Percentiles rank a stretch among this genome's conserved stretches.
phyloP scores from a whole-genome alignment of 2,113 vertebrate genomes.

The Thinocorus orbignyianus region DNA sequence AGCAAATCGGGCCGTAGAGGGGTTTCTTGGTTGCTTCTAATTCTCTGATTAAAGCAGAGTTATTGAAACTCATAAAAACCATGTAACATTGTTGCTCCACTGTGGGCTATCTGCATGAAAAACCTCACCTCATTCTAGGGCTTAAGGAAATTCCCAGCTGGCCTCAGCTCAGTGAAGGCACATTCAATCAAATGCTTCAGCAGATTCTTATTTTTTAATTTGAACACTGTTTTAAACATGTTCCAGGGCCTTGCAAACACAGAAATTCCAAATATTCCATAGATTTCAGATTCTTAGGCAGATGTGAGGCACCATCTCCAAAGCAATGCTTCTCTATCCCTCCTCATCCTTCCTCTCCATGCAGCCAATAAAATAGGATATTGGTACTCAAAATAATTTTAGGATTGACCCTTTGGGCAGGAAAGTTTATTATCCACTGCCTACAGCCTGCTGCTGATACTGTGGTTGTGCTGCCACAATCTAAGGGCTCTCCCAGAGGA shows the following conservation, averaged over 20 bases:
- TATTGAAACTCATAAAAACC: conserved; percentile 51
- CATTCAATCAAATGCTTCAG: background rate
- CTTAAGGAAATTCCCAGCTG: conserved; percentile 41
- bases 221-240: background rate
- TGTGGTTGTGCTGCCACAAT: background rate
- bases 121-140: background rate
- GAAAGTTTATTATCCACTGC: fast-evolving
- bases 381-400: background rate
- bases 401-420: background rate
- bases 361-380: background rate
- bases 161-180: background rate
- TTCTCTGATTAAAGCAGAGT: conserved; percentile 57
- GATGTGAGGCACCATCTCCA: background rate
- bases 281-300: background rate
- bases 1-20: background rate
- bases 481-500: background rate
- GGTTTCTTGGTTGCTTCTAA: conserved; percentile 18
- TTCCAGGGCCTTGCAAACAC: background rate
- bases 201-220: conserved; percentile 4
- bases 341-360: background rate
- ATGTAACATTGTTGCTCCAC: conserved; percentile 9
- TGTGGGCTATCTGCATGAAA: conserved; percentile 12
- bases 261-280: background rate
- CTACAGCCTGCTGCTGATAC: background rate
- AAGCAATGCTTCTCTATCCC: background rate